These are phyloP conservation scores for Caenorhabditis sinica DNA, from an alignment of 2,888 invertebrate species.

Conservation along the genomic window DNA sequence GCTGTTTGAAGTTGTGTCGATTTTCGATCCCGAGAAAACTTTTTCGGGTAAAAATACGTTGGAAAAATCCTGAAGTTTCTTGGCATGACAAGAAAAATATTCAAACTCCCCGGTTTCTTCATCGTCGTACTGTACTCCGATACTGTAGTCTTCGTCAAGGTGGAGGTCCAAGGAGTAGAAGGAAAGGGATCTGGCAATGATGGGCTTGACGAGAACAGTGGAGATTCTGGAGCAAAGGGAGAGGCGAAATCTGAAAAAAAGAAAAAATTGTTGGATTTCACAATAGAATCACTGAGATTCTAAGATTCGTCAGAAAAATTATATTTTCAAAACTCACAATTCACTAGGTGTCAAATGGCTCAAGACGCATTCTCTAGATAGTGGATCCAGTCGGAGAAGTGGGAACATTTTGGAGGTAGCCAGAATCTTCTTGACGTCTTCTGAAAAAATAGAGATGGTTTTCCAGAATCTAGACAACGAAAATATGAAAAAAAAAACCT, in stretches of 20 bases:
- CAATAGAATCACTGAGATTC: no score
- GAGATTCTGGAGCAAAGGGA: neutral
- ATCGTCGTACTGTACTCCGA: neutral
- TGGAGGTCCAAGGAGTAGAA: neutral
- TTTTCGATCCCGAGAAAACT: no score
- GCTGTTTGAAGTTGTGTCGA: no score
- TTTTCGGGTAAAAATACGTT: no score
- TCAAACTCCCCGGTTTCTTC: neutral
- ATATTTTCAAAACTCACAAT: neutral
- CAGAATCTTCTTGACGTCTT: no score
- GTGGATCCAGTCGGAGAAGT: neutral
- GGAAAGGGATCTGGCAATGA: neutral
- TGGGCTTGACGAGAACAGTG: neutral
- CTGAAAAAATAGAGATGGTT: no score
- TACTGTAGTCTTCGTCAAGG: neutral
- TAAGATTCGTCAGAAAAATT: no score
- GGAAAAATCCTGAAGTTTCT: neutral
- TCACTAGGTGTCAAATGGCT: neutral
- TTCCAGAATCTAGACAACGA: no score
- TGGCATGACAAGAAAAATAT: neutral
- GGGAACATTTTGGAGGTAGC: neutral
- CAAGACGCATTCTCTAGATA: neutral
- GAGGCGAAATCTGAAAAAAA: neutral
- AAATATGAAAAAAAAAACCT: no score
- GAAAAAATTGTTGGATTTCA: no score